Evolutionary conservation across 1,140 invertebrate species (phyloP), one percentile per base, ranked within the genome.

Genomic region (Papilio polyxenes): DNA sequence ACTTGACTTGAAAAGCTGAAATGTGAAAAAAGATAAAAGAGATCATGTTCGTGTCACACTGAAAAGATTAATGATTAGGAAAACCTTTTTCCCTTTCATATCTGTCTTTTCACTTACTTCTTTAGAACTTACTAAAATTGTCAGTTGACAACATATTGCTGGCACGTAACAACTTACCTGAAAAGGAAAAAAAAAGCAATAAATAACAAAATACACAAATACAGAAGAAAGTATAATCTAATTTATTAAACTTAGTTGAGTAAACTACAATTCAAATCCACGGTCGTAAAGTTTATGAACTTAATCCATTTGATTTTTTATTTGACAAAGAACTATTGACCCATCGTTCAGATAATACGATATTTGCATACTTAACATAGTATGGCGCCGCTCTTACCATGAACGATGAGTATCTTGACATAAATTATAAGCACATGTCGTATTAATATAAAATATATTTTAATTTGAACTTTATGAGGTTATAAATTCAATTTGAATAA

Each of bases 101-200:
- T n/a, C 56, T n/a, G 11, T 11, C 10, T 7, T 23, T 65, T 65
- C 23, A 31, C n/a, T 23, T 3, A 13, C 10, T 4, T 44, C 40
- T 59, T 69, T 69, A 37, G 10, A 37, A 69, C 31, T 37, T 31
- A 65, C 23, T 69, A 37, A 37, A 80, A 79, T 81, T 49, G 44
- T 65, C 40, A 76, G 37, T 49, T 74, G 69, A 15, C 37, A n/a
- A 48, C 31, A 37, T 81, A 79, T 65, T 77, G 10, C 56, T 77
- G 6, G 44, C 78, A 51, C 56, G 69, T 56, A 49, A 15, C 15
- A 79, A 84, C 88, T 87, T 86, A 89, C 88, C 88, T 88, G 87
- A 10, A 87, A 87, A 83, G 82, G 84, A 77, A 84, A 82, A 81
- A 59, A 81, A 80, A 82, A 81, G 0, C 48, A 7, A 82, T 53